phyloP scores from a whole-genome alignment of 2,797 vertebrate genomes.

The Pseudochromis fuscus region DNA sequence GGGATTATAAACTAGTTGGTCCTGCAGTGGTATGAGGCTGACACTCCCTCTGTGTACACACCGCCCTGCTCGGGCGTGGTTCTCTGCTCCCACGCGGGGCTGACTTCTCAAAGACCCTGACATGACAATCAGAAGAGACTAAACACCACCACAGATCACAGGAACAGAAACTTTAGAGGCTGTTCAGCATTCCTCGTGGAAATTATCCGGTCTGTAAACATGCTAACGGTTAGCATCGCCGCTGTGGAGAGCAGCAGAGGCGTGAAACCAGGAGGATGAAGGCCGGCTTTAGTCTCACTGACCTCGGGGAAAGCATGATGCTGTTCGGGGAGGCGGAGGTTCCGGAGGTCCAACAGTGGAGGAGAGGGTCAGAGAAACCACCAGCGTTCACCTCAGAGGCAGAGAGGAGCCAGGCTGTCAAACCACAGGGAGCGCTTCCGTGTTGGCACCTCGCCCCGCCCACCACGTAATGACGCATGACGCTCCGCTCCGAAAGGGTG shows the following conservation, averaged over 20 bases:
- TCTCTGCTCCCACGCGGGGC: fast-evolving
- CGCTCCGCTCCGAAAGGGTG: fast-evolving
- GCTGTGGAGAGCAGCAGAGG: background rate
- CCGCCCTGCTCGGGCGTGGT: background rate
- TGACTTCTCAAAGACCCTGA: background rate
- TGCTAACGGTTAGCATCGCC: conserved; percentile 4
- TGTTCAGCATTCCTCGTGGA: fast-evolving
- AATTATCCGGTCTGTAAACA: background rate
- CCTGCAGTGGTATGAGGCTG: background rate
- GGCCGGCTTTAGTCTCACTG: conserved; percentile 13
- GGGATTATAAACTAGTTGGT: too few species aligned
- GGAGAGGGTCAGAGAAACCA: background rate
- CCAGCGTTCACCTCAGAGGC: too few species aligned
- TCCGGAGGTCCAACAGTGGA: background rate
- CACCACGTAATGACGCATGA: conserved; percentile 15
- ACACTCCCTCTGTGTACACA: conserved; percentile 38
- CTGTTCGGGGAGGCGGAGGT: background rate
- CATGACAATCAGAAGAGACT: fast-evolving
- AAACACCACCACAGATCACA: background rate
- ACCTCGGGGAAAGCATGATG: conserved; percentile 77
- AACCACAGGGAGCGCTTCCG: conserved; percentile 27
- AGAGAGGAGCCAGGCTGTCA: background rate
- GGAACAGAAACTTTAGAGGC: fast-evolving
- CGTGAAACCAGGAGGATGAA: background rate
- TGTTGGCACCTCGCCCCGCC: conserved; percentile 34